A percentile compares a stretch with the other conserved stretches of the same genome.
phyloP scores from a whole-genome alignment of 2,888 invertebrate species.

The Omphaloscelis lunosa region DNA sequence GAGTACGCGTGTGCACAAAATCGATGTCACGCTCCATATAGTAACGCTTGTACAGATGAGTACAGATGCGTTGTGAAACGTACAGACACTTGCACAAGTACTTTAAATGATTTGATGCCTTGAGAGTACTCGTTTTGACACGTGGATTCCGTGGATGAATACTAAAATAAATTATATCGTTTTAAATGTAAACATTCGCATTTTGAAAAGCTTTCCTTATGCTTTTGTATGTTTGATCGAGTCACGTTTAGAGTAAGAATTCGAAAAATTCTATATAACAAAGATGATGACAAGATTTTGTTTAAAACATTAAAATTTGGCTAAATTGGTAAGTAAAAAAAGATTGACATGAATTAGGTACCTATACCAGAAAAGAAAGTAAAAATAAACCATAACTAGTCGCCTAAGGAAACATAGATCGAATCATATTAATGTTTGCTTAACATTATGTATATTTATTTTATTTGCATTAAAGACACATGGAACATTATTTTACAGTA shows the following conservation, averaged over 20 bases:
- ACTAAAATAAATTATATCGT: not conserved
- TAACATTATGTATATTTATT: not conserved
- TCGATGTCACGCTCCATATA: slow-evolving; percentile 83
- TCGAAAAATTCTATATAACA: not conserved
- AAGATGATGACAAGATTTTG: too few relatives aligned
- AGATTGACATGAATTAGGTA: too few relatives aligned
- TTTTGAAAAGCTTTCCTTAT: not conserved
- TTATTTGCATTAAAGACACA: not conserved
- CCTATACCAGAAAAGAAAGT: not conserved
- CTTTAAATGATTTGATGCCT: slow-evolving; percentile 6
- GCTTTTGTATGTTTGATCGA: not conserved
- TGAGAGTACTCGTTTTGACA: slow-evolving; percentile 8
- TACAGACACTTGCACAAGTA: slow-evolving; percentile 50
- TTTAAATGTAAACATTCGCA: not conserved
- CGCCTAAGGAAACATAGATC: not conserved
- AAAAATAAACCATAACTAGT: not conserved
- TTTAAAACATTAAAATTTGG: too few relatives aligned
- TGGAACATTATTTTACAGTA: slow-evolving; percentile 4
- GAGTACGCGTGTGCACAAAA: slow-evolving; percentile 66
- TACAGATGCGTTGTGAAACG: slow-evolving; percentile 69
- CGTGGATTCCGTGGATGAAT: not conserved
- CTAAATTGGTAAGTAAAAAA: too few relatives aligned
- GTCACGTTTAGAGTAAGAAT: not conserved
- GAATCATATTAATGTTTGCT: not conserved
- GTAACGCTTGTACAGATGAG: slow-evolving; percentile 68